Conservation (phyloP, 2,888 invertebrate species). For the Tortricodes alternella region DNA sequence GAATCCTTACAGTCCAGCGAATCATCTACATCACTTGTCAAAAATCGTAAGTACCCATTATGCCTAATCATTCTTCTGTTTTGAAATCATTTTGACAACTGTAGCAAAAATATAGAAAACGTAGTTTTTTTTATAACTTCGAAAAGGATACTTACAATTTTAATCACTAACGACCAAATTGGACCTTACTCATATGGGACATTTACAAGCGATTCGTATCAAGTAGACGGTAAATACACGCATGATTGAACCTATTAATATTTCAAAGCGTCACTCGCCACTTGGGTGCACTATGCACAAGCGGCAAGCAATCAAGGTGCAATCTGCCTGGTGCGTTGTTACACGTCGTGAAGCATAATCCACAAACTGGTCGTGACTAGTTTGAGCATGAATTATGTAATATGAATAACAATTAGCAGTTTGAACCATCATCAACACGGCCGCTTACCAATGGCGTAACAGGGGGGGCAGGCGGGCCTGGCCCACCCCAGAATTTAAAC, state of each 20-base stretch:
- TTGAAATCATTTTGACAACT: too few species aligned
- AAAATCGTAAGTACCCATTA: constrained; percentile 25
- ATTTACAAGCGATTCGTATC: too few species aligned
- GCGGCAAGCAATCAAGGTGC: constrained; percentile 38
- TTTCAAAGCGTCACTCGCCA: not conserved
- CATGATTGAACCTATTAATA: not conserved
- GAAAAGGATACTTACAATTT: too few species aligned
- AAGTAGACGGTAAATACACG: not conserved
- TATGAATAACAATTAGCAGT: not conserved
- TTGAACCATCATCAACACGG: not conserved
- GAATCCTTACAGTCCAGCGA: constrained; percentile 23
- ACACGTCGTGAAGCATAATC: constrained; percentile 7
- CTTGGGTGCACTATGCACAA: not conserved
- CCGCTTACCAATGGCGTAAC: too few species aligned
- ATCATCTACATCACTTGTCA: constrained; percentile 8
- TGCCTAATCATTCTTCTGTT: too few species aligned
- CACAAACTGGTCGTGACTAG: constrained; percentile 3
- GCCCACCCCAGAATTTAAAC: too few species aligned
- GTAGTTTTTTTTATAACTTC: too few species aligned
- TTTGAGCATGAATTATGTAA: not conserved
- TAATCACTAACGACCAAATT: too few species aligned
- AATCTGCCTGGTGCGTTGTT: constrained; percentile 32
- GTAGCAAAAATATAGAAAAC: too few species aligned
- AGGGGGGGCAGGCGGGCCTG: too few species aligned
- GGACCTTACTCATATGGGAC: too few species aligned